phyloP scores from a whole-genome alignment of 2,888 invertebrate genomes.

The Agrotis clavis region DNA sequence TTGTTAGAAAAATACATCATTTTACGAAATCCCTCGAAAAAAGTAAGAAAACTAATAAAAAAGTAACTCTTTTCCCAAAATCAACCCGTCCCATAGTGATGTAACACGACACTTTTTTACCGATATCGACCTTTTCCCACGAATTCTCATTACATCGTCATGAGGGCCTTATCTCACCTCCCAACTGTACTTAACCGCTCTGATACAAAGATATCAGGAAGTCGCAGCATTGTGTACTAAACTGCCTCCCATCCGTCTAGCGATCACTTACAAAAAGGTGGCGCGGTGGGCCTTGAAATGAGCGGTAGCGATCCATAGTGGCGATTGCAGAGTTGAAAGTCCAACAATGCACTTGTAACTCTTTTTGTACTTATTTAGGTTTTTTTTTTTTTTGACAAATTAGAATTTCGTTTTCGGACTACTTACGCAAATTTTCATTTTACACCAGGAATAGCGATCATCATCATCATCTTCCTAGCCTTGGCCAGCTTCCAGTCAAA shows the following conservation, averaged over 20 bases:
- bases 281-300: constrained; percentile 47
- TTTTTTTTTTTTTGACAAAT: too few species aligned
- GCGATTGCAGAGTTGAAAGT: neutral
- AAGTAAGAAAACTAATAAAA: neutral
- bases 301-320: constrained; percentile 25
- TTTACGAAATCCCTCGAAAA: too few species aligned
- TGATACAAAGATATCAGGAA: constrained; percentile 69
- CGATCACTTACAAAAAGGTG: constrained; percentile 68
- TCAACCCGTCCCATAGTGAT: constrained; percentile 32
- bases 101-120: constrained; percentile 52
- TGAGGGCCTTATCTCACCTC: constrained; percentile 69
- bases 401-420: too few species aligned
- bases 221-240: constrained; percentile 76
- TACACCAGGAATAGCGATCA: too few species aligned
- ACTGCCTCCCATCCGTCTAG: constrained; percentile 73
- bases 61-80: constrained; percentile 16
- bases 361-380: too few species aligned
- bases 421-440: too few species aligned
- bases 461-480: too few species aligned
- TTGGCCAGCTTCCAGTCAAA: too few species aligned
- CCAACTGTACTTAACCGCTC: constrained; percentile 68
- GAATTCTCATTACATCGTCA: constrained; percentile 63
- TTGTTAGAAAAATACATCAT: too few species aligned
- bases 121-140: constrained; percentile 65
- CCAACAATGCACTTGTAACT: too few species aligned